phyloP scores from a whole-genome alignment of 2,113 vertebrate genomes.

The Ornithorhynchus anatinus region DNA sequence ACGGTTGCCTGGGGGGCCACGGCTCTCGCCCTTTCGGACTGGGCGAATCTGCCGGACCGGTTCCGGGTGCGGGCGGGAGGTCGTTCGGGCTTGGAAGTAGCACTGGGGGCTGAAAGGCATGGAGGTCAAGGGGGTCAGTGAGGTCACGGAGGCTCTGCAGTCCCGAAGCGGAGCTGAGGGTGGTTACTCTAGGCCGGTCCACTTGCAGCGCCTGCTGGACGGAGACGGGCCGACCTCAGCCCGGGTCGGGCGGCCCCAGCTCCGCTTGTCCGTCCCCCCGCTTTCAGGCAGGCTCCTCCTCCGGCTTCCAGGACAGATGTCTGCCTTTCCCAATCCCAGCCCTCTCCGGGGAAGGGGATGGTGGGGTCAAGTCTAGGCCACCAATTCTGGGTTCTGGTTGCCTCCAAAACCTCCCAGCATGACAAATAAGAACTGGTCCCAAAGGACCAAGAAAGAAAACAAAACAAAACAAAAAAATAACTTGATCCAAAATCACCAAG shows the following conservation, averaged over 20 bases:
- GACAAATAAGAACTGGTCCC: conserved; percentile 23
- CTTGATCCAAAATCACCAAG: background rate
- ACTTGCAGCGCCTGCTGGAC: too few species aligned
- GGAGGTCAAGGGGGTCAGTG: background rate
- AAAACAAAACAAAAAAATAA: too few species aligned
- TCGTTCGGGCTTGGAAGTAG: background rate
- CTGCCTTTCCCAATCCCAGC: background rate
- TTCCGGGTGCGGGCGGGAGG: background rate
- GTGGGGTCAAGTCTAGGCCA: conserved; percentile 30
- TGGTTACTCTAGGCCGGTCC: too few species aligned
- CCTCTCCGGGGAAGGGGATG: conserved; percentile 3
- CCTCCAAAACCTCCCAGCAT: conserved; percentile 10
- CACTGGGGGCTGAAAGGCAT: background rate
- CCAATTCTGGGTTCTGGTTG: background rate
- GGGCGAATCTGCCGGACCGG: background rate
- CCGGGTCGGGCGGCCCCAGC: too few species aligned
- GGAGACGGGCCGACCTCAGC: too few species aligned
- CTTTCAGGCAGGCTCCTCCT: background rate
- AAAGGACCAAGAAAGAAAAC: too few species aligned
- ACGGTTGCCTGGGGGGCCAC: background rate
- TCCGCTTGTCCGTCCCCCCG: background rate
- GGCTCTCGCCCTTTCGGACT: background rate
- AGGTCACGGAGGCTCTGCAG: too few species aligned
- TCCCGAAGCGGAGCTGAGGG: too few species aligned
- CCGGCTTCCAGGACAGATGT: background rate